A percentile compares a stretch with the other conserved stretches of the same genome.
phyloP scores from a whole-genome alignment of 2,113 vertebrate species.

The Festucalex cinctus region DNA sequence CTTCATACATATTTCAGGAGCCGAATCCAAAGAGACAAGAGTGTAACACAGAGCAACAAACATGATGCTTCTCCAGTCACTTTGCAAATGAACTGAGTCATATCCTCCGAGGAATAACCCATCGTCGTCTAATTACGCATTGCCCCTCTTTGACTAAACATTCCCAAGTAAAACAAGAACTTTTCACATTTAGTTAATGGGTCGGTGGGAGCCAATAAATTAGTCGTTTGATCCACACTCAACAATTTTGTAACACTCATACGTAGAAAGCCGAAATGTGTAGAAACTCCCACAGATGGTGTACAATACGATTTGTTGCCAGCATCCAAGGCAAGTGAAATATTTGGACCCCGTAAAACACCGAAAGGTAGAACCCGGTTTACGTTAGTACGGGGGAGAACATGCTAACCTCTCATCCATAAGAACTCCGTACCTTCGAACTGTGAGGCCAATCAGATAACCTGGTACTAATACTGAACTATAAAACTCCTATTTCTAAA shows the following conservation, averaged over 20 bases:
- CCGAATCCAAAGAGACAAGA: conserved; percentile 32
- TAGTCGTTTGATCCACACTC: background rate
- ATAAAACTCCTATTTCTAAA: no score
- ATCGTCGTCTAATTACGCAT: background rate
- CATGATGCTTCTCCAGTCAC: conserved; percentile 26
- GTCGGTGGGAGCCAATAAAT: background rate
- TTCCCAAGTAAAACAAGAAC: conserved; percentile 3
- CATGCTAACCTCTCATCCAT: no score
- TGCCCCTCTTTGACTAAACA: background rate
- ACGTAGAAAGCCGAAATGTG: background rate
- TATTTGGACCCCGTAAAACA: no score
- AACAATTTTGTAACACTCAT: background rate
- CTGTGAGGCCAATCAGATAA: background rate
- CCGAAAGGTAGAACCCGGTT: no score
- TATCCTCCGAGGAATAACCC: background rate
- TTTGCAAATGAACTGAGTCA: conserved; percentile 8
- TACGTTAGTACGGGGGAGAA: no score
- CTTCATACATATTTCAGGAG: conserved; percentile 47
- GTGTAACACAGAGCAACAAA: conserved; percentile 26
- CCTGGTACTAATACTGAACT: background rate
- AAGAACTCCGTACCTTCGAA: no score
- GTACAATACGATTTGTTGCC: no score
- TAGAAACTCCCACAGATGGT: background rate
- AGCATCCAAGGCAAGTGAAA: no score
- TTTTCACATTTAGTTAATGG: background rate